Conservation (phyloP, 2,797 vertebrate genomes). For the Fistularia tabacaria region DNA sequence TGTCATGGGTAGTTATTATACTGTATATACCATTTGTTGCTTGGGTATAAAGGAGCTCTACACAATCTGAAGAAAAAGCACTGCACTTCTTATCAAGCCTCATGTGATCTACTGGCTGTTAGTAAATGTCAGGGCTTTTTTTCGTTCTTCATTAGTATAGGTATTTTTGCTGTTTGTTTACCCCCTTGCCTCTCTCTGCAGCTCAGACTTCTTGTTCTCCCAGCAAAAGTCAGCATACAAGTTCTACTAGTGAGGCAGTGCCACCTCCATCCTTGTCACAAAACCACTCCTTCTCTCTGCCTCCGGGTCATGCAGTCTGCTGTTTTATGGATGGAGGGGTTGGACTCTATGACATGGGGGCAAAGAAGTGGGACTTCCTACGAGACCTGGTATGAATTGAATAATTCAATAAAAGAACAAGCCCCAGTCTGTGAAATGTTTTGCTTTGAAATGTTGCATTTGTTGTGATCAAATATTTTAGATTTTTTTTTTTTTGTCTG, state of each 20-base stretch:
- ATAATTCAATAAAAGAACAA: neutral
- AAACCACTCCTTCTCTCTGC: conserved; percentile 91
- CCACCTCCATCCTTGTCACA: conserved; percentile 85
- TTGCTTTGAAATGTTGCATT: neutral
- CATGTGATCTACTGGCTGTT: no score
- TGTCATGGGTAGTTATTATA: no score
- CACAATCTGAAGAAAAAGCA: no score
- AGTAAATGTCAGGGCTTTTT: neutral
- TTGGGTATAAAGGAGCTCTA: no score
- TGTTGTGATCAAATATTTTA: neutral
- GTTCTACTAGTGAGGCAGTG: conserved; percentile 93
- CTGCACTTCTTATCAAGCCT: no score
- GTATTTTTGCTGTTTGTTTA: neutral
- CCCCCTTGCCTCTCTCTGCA: conserved; percentile 34
- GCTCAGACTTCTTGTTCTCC: conserved; percentile 76
- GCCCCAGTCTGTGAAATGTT: no score
- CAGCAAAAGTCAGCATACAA: conserved; percentile 85
- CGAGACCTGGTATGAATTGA: conserved; percentile 84
- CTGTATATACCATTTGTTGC: no score
- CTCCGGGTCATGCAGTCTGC: conserved; percentile 91
- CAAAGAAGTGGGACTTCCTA: conserved; percentile 97
- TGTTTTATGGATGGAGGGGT: conserved; percentile 99
- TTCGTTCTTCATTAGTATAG: neutral
- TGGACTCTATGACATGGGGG: conserved; percentile 94
- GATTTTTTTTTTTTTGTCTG: neutral